Evolutionary conservation across 2,113 vertebrate species (phyloP), one percentile per base, ranked within the genome.

Genomic region (Psophia crepitans): DNA sequence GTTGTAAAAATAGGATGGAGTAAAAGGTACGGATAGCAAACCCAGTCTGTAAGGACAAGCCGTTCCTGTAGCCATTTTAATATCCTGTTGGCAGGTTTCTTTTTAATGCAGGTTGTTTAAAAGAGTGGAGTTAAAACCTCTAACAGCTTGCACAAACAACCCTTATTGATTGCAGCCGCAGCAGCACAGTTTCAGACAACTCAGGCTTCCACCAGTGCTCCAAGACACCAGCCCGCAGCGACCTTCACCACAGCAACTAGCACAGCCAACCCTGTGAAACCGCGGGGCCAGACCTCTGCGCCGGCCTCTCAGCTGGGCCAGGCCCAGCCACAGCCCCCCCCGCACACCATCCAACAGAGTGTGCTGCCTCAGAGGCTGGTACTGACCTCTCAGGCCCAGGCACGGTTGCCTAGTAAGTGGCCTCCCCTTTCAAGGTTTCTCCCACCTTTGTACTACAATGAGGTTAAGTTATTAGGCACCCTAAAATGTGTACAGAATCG

Each of bases 371-470:
- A 99, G 98, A 99, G 99, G 99, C 99, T 99, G 98, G 98, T 99
- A 96, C 98, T 99, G 95, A 99, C 99, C 98, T 99, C 99, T 96
- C 99, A 99, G 99, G 99, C 99, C 98, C 99, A 99, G 99, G 99
- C 99, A 98, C 99, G 99, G 98, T 99, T 99, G 99, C 99, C 99
- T 98, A 99, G 99, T 99, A 99, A 99, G 99, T 99, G 99, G 99
- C 98, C 98, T 94, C 92, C 88, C 97, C 96, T 96, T 96, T 98
- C 98, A 92, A 91, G 96, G 95, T 97, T 97, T 97, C 96, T 97
- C 96, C 96, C 96, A 94, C 97, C 96, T 97, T 87, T 94, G 84
- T 94, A 91, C 96, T 97, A 94, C 96, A 87, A 95, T 27, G 97
- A 94, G 95, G 94, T 94, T 94, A 96, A 98, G 97, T 98, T 97